Conservation (phyloP, 2,797 vertebrate species). For the Channallabes apus region DNA sequence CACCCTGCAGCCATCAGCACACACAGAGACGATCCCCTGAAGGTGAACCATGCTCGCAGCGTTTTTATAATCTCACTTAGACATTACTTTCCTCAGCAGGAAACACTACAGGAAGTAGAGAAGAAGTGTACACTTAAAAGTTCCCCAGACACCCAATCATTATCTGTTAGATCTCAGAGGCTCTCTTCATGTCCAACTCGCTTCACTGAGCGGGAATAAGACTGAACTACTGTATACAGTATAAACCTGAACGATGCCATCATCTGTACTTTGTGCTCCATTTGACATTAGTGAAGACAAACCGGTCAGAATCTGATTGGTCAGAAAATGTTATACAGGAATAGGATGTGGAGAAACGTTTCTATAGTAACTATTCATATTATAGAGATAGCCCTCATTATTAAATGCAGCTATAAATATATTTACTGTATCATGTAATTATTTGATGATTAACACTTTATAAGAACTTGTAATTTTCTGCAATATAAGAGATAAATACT, state of each 20-base stretch:
- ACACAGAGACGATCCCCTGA: slow-evolving; percentile 43
- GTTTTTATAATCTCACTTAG: slow-evolving; percentile 17
- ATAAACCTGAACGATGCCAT: not conserved
- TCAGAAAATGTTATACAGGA: not conserved
- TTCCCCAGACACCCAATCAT: not conserved
- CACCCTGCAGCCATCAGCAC: slow-evolving; percentile 47
- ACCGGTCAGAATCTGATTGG: not conserved
- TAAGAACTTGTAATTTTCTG: not conserved
- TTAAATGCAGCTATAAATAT: not conserved
- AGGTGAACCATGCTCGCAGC: slow-evolving; percentile 45
- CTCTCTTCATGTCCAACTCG: not conserved
- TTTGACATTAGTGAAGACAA: not conserved
- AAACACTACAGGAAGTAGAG: slow-evolving; percentile 23
- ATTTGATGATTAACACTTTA: not conserved
- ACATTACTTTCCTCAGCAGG: slow-evolving; percentile 1
- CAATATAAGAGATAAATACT: not conserved
- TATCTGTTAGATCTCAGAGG: not conserved
- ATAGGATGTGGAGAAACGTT: not conserved
- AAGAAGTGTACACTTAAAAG: not conserved
- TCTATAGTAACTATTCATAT: not conserved
- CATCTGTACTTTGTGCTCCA: not conserved
- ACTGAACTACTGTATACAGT: not conserved
- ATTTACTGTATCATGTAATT: not conserved
- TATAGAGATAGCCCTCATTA: not conserved
- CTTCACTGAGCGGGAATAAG: not conserved